Evolutionary conservation across 2,888 invertebrate species (phyloP), one percentile per base, ranked within the genome.

Genomic region (Poecilobothrus nobilitatus): DNA sequence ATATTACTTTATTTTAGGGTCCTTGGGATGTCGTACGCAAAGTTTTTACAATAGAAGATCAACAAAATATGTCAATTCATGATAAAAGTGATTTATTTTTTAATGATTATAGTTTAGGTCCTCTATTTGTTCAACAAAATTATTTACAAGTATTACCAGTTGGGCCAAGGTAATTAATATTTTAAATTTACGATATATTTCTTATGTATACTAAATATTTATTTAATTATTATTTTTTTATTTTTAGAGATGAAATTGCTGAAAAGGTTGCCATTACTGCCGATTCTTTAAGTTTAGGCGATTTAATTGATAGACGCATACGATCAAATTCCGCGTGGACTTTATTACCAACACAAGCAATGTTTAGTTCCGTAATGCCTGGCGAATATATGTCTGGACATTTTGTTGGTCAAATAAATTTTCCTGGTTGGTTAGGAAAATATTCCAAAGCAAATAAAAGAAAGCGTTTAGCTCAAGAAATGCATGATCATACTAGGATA

Each of bases 61-160:
- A 92, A 76, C 89, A 89, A 77, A 84, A 80, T 0, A 93, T 93
- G 92, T 86, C 83, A 53, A 83, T 95, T 9, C 84, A 87, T 73
- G 95, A 97, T 78, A 95, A 91, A 80, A 88, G 90, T 69, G 92
- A 93, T 78, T 84, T 99, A 68, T 99, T 98, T 84, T 99, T 98
- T 83, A 90, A 94, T 77, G 99, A 99, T 84, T 99, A 99, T 83
- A 94, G 90, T 76, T 86, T 99, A 72, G 90, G 91, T n/a, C 95
- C 97, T 1, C 84, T 99, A 18, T 99, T 99, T 83, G 95, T 99
- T 0, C 97, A 98, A 76, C 98, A 99, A 81, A 99, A 98, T 82
- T 99, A 99, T 82, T 82, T 94, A 21, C 86, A 86, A 73, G 94
- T 93, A 1, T 81, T 83, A n/a, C 95, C 95, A 0, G 86, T 87